phyloP scores from a whole-genome alignment of 2,113 vertebrate genomes.

The Gasterosteus aculeatus region DNA sequence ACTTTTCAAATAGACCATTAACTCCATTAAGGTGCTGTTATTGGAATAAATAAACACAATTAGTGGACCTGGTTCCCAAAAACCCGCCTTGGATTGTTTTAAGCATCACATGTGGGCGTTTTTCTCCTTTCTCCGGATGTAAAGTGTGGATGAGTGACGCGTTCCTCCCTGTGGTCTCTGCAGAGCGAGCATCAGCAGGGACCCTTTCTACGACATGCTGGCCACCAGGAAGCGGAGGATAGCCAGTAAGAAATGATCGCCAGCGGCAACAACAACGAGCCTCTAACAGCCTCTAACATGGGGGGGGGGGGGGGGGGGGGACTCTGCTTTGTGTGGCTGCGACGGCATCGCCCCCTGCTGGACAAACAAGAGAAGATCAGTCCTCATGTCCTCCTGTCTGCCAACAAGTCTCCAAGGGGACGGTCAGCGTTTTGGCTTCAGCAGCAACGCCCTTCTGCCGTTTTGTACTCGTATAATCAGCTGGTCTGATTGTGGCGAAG shows the following conservation, averaged over 20 bases:
- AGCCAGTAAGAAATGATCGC: constrained; percentile 92
- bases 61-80: neutral
- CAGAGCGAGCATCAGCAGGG: constrained; percentile 98
- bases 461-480: constrained; percentile 67
- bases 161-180: constrained; percentile 16
- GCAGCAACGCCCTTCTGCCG: neutral
- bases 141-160: neutral
- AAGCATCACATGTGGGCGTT: too few relatives aligned
- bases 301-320: neutral
- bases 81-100: neutral
- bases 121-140: too few relatives aligned
- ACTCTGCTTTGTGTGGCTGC: constrained; percentile 3
- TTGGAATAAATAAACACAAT: neutral
- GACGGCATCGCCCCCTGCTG: constrained; percentile 61
- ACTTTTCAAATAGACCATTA: too few relatives aligned
- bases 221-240: constrained; percentile 96
- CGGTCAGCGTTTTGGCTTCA: constrained; percentile 7
- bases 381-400: neutral
- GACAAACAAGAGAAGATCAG: constrained; percentile 26
- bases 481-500: constrained; percentile 63
- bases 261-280: neutral
- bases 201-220: constrained; percentile 99
- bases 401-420: neutral
- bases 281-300: neutral
- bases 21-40: too few relatives aligned